Evolutionary conservation across 2,113 vertebrate genomes (phyloP), one percentile per base, ranked within the genome.

Genomic region (Chloropsis hardwickii): DNA sequence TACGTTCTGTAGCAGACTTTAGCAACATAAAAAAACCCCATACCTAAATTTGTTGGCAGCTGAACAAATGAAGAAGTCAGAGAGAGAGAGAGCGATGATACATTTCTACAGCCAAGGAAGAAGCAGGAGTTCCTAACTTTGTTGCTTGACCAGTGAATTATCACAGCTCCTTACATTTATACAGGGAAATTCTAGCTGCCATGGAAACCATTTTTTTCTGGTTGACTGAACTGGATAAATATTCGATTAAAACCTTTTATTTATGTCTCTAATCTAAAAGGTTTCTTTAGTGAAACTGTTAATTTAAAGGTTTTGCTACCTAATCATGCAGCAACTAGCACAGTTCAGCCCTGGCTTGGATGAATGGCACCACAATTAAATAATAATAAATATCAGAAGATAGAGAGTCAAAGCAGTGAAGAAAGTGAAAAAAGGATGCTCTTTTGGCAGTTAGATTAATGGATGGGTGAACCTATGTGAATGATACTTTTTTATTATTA

Each of bases 141-240:
- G 81, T 67, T 51, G 54, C 31, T 91, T 80, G 66, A 57, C 62
- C 45, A 53, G 57, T 79, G 73, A 90, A 47, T 66, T 64, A 14
- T 72, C 48, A 45, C 65, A 85, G 44, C 31, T 82, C 51, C 33
- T 48, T 78, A 15, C 27, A 33, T 54, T 58, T 2, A 0, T 31
- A 40, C 20, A 65, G 66, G n/a, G 40, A 90, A 76, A 72, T 90
- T 64, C 83, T 53, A 60, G 90, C 74, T 95, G 50, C 81, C 74
- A 88, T 90, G 70, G 79, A 40, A 96, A 96, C 90, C 20, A 6
- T 64, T 71, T 88, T 80, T 94, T 58, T 23, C 78, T 90, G 54
- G 17, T 90, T 94, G 81, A 61, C 48, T 79, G 71, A 48, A 61
- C 61, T 72, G 61, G 61, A 79, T 91, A 93, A 96, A 69, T 79